These are phyloP conservation scores for Aradus depressus DNA, from an alignment of 2,888 invertebrate genomes.

Conservation along the genomic window DNA sequence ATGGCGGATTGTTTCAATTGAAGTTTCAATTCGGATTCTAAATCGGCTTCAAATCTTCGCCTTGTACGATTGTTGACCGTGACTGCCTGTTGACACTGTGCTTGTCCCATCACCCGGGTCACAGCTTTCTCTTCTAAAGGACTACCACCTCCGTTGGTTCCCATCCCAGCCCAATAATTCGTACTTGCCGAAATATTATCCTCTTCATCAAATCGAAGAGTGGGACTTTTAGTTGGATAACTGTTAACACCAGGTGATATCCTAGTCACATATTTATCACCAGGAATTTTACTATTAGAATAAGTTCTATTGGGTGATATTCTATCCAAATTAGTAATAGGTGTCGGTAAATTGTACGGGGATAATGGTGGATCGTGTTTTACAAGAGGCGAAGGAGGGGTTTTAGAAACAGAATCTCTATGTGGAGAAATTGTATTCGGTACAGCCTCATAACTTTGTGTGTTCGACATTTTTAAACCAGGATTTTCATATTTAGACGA, in stretches of 20 bases:
- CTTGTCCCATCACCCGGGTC: constrained; percentile 40
- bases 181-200: constrained; percentile 13
- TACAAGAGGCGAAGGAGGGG: neutral
- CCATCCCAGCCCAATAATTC: constrained; percentile 6
- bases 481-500: too few species aligned
- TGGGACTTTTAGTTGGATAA: constrained; percentile 9
- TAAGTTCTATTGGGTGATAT: constrained; percentile 5
- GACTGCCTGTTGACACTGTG: constrained; percentile 60
- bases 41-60: constrained; percentile 38
- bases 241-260: constrained; percentile 9
- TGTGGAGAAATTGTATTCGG: too few species aligned
- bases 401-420: too few species aligned
- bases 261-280: constrained; percentile 4
- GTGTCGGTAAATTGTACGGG: constrained; percentile 5
- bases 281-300: constrained; percentile 2
- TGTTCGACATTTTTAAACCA: too few species aligned
- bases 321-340: constrained; percentile 8
- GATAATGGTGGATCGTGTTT: constrained; percentile 5
- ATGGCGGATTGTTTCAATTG: constrained; percentile 22
- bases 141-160: constrained; percentile 18
- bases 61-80: constrained; percentile 45
- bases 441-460: too few species aligned
- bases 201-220: constrained; percentile 15
- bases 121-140: constrained; percentile 28
- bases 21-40: constrained; percentile 22